Percentiles rank a stretch among this genome's conserved stretches.
Conservation (phyloP, 2,797 vertebrate species). For the Tragelaphus oryx region DNA sequence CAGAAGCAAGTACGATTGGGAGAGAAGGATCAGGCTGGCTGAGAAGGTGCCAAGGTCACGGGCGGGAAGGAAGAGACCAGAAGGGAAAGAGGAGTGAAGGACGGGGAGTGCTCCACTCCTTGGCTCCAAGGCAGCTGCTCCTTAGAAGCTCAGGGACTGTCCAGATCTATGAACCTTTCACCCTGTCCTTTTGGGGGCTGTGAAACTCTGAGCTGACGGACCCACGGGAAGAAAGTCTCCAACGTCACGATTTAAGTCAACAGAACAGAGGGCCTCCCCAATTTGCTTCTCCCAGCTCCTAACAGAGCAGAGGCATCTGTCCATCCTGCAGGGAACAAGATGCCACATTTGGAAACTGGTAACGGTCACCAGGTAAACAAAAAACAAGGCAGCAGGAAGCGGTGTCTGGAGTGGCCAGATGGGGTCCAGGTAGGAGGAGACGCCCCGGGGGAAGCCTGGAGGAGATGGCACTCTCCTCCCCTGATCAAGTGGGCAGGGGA, state of each 20-base stretch:
- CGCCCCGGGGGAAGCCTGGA: neutral
- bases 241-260: conserved; percentile 59
- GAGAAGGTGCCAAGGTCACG: neutral
- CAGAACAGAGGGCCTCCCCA: neutral
- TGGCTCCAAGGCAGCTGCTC: neutral
- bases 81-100: neutral
- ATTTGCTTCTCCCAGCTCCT: neutral
- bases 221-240: conserved; percentile 23
- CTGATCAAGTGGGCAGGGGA: neutral
- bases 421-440: neutral
- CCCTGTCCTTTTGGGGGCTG: neutral
- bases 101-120: neutral
- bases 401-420: neutral
- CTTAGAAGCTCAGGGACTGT: neutral
- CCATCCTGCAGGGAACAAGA: neutral
- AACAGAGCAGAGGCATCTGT: neutral
- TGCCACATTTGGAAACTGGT: neutral
- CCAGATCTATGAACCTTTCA: neutral
- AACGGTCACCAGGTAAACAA: neutral
- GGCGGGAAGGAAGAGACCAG: neutral
- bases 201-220: neutral
- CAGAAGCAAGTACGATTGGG: rapidly evolving
- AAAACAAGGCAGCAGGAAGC: neutral
- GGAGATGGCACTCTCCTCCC: neutral
- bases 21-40: neutral